Evolutionary conservation across 2,888 invertebrate species (phyloP).

Genomic region (Caenorhabditis sp.): DNA sequence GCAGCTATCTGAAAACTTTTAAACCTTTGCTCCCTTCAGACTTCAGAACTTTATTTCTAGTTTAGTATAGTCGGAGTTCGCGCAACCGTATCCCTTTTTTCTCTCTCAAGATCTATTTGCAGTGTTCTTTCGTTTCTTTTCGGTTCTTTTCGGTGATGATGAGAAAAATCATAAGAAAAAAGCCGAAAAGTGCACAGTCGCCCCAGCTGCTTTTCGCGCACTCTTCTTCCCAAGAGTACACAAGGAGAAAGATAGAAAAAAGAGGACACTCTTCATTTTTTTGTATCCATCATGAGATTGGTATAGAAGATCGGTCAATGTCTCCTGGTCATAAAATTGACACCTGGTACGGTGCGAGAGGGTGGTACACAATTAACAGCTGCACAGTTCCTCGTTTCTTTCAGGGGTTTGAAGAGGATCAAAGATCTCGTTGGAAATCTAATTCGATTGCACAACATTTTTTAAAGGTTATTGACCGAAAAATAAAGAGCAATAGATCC

Average conservation of each 20-base stretch:
- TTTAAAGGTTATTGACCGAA: not conserved
- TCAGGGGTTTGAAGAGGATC: not conserved
- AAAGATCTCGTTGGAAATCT: not conserved
- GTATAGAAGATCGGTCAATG: not conserved
- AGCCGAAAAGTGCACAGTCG: constrained; percentile 60
- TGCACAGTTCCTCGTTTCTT: not conserved
- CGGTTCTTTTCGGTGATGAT: constrained; percentile 18
- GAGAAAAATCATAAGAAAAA: constrained; percentile 36
- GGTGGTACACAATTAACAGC: not conserved
- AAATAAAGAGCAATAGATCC: not conserved
- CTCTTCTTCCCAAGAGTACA: constrained; percentile 37
- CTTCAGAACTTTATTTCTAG: not conserved
- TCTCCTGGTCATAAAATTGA: constrained; percentile 21
- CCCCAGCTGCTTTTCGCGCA: constrained; percentile 55
- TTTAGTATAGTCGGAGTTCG: not conserved
- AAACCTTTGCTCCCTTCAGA: too few relatives aligned
- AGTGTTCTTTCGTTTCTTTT: constrained; percentile 43
- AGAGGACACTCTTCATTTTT: constrained; percentile 23
- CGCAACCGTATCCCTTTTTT: not conserved
- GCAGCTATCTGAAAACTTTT: constrained; percentile 50
- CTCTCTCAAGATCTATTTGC: constrained; percentile 38
- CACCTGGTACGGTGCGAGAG: constrained; percentile 16
- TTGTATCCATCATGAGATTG: not conserved
- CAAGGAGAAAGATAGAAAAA: constrained; percentile 2
- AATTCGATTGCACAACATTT: not conserved